phyloP scores from a whole-genome alignment of 2,797 vertebrate species.

The Cottoperca gobio region DNA sequence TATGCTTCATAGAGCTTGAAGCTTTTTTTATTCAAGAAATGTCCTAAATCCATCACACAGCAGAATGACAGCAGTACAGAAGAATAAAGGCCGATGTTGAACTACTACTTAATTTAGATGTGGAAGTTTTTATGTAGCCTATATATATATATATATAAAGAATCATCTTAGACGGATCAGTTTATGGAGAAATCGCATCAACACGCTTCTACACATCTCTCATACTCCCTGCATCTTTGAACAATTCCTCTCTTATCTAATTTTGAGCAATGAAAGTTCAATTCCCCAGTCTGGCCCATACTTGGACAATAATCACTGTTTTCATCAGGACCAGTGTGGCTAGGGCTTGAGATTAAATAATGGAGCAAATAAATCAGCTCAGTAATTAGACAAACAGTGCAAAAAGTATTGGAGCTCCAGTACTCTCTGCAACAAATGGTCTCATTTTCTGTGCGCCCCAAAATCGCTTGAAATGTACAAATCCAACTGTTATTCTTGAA shows the following conservation, averaged over 20 bases:
- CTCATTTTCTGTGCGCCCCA: slow-evolving; percentile 13
- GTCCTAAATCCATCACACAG: background rate
- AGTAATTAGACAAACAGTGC: slow-evolving; percentile 63
- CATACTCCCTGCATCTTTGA: background rate
- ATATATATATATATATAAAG: slow-evolving; percentile 7
- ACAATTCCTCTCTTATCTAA: slow-evolving; percentile 19
- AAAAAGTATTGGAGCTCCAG: slow-evolving; percentile 23
- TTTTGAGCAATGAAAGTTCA: slow-evolving; percentile 38
- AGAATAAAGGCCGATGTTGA: background rate
- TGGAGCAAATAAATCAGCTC: slow-evolving; percentile 64
- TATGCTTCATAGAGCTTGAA: slow-evolving; percentile 2
- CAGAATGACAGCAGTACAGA: slow-evolving; percentile 3
- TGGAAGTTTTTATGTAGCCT: slow-evolving; percentile 12
- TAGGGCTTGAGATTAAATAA: slow-evolving; percentile 60
- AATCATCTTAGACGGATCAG: slow-evolving; percentile 19
- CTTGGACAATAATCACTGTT: slow-evolving; percentile 59
- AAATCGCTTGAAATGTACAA: slow-evolving; percentile 27
- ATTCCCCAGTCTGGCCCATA: slow-evolving; percentile 31
- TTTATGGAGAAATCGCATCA: slow-evolving; percentile 4
- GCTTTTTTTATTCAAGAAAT: background rate
- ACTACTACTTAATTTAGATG: background rate
- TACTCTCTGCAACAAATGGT: slow-evolving; percentile 26
- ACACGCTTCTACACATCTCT: background rate
- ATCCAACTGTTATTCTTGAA: slow-evolving; percentile 18
- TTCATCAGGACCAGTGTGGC: slow-evolving; percentile 63